Base-by-base conservation (phyloP, 2,797 vertebrate species). In the Hozukius guyotensis region DNA sequence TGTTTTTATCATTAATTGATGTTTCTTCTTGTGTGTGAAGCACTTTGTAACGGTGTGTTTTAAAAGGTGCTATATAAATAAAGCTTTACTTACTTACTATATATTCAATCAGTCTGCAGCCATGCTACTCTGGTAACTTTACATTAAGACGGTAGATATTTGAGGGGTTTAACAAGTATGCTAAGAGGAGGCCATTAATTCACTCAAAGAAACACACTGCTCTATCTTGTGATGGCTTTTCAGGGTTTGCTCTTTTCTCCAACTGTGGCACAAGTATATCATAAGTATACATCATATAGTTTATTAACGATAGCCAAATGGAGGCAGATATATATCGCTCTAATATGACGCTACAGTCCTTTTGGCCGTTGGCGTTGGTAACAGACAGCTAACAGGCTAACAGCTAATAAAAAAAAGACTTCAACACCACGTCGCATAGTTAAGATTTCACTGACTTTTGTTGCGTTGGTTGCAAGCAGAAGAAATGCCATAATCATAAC, bases 331-430 rank as follows among this genome's bases (percentile, higher is more conserved):
- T 27, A 8, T 3, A 34, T 13, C 42, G 2, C 20, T 20, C 0
- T 53, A 63, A 10, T 63, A 20, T 16, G 53, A 73, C 42, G 60
- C 46, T 32, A 60, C 46, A 75, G 16, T 29, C 73, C 46, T 72
- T 61, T 79, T 53, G 69, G 69, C 69, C 32, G 75, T 77, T 72
- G 38, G 59, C 42, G 46, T 75, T 72, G 13, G 42, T 75, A 80
- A 83, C 57, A 85, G 68, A 60, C 64, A 42, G 83, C 73, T 72
- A 83, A 57, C 75, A 31, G 4, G 81, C 64, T 80, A 84, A 53
- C 81, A 10, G 73, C 77, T 82, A 82, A 74, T 73, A 62, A 77
- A 56, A 31, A 60, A 63, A 78, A 67, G 3, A 64, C 34, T 14
- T 25, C 5, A 32, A 0, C 0, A 57, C 36, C 24, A 16, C 11